Percentiles rank a stretch among this genome's conserved stretches.
phyloP scores from a whole-genome alignment of 2,797 vertebrate genomes.

The Acomys russatus region DNA sequence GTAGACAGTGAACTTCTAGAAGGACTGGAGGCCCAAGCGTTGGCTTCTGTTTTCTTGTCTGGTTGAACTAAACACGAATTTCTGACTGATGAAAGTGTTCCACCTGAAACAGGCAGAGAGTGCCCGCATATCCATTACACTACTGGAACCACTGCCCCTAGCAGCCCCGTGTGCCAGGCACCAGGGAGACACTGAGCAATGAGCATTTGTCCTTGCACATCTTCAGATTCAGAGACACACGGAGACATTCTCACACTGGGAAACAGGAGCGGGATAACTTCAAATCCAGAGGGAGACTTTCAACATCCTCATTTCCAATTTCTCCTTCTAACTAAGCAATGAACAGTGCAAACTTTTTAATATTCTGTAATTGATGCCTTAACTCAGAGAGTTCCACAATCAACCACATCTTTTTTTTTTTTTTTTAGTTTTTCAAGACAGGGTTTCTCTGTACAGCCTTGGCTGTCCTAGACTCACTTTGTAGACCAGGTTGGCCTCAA shows the following conservation, averaged over 20 bases:
- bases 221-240: not conserved
- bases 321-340: not conserved
- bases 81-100: slow-evolving; percentile 29
- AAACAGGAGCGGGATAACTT: not conserved
- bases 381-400: slow-evolving; percentile 44
- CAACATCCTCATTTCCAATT: slow-evolving; percentile 37
- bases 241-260: not conserved
- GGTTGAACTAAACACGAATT: slow-evolving; percentile 70
- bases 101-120: slow-evolving; percentile 68
- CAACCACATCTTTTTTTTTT: not conserved
- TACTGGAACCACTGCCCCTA: not conserved
- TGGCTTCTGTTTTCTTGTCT: slow-evolving; percentile 77
- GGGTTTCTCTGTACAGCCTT: no score
- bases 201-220: not conserved
- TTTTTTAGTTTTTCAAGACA: no score
- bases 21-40: slow-evolving; percentile 54
- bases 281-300: slow-evolving; percentile 12
- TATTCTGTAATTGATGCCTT: not conserved
- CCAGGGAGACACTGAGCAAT: not conserved
- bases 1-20: slow-evolving; percentile 71
- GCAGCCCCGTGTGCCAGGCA: not conserved
- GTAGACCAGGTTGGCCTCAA: no score
- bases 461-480: no score
- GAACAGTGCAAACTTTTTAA: not conserved
- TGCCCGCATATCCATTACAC: not conserved